Evolutionary conservation across 2,888 invertebrate species (phyloP).

Genomic region (Zygothrica quintamaculata): DNA sequence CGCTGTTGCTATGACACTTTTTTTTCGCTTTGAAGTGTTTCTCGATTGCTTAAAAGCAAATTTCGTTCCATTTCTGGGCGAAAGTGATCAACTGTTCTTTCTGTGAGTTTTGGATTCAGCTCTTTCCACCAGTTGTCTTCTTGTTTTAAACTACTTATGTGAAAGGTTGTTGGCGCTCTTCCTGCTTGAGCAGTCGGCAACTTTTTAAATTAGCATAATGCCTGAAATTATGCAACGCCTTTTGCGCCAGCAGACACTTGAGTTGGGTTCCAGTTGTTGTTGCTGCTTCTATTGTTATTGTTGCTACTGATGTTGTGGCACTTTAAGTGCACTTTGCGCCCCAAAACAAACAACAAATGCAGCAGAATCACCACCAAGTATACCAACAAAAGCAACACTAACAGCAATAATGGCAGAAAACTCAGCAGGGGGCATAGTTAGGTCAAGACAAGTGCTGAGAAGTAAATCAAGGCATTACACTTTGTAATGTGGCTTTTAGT

Average conservation of each 20-base stretch:
- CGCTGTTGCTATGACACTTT: constrained; percentile 53
- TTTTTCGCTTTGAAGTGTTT: constrained; percentile 70
- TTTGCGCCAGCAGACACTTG: constrained; percentile 45
- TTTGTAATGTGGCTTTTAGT: constrained; percentile 52
- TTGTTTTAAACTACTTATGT: constrained; percentile 59
- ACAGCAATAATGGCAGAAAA: constrained; percentile 12
- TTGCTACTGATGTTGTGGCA: constrained; percentile 45
- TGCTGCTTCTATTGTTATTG: constrained; percentile 18
- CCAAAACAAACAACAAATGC: constrained; percentile 55
- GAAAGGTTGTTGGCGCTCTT: constrained; percentile 40
- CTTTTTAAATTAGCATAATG: constrained; percentile 77
- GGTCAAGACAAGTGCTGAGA: constrained; percentile 19
- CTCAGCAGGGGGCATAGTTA: constrained; percentile 11
- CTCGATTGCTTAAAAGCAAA: constrained; percentile 82
- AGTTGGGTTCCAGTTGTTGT: constrained; percentile 31
- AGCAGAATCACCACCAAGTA: constrained; percentile 21
- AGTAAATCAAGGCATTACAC: constrained; percentile 73
- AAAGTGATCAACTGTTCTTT: constrained; percentile 66
- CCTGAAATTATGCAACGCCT: constrained; percentile 75
- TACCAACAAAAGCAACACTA: constrained; percentile 8
- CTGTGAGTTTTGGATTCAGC: constrained; percentile 17
- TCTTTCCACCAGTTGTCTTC: constrained; percentile 54
- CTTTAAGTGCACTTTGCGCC: constrained; percentile 69
- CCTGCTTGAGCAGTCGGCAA: constrained; percentile 61
- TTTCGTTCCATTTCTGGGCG: constrained; percentile 56